Conservation (phyloP, 2,113 vertebrate genomes). For the Melanostigma gelatinosum region DNA sequence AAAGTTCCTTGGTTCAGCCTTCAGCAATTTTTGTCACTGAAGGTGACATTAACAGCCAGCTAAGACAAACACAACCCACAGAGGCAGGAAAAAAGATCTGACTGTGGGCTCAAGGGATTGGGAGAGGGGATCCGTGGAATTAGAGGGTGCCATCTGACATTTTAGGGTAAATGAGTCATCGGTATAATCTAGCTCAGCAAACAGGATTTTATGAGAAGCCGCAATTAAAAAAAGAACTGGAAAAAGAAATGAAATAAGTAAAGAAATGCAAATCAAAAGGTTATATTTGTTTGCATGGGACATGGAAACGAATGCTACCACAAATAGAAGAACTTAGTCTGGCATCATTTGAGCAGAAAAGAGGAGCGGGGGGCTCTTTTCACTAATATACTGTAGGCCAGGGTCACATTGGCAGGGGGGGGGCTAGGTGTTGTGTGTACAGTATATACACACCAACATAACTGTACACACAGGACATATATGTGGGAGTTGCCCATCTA, state of each 20-base stretch:
- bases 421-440: constrained; percentile 49
- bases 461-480: constrained; percentile 32
- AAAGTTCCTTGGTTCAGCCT: constrained; percentile 13
- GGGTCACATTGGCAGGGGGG: constrained; percentile 7
- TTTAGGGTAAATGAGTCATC: constrained; percentile 48
- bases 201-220: constrained; percentile 54
- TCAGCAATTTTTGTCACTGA: constrained; percentile 28
- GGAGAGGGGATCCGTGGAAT: constrained; percentile 45
- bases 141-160: constrained; percentile 62
- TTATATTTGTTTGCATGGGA: constrained; percentile 45
- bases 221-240: constrained; percentile 11
- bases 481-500: constrained; percentile 27
- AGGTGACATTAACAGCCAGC: constrained; percentile 50
- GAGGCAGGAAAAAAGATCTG: neutral
- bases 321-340: constrained; percentile 4
- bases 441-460: constrained; percentile 48
- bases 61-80: constrained; percentile 54
- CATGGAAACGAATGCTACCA: constrained; percentile 19
- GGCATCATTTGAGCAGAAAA: constrained; percentile 5
- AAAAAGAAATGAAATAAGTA: constrained; percentile 27
- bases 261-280: constrained; percentile 43
- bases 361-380: neutral
- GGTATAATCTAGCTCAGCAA: constrained; percentile 56
- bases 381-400: neutral
- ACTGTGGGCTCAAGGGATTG: constrained; percentile 48